Conservation (phyloP, 2,113 vertebrate species). For the Passer domesticus region DNA sequence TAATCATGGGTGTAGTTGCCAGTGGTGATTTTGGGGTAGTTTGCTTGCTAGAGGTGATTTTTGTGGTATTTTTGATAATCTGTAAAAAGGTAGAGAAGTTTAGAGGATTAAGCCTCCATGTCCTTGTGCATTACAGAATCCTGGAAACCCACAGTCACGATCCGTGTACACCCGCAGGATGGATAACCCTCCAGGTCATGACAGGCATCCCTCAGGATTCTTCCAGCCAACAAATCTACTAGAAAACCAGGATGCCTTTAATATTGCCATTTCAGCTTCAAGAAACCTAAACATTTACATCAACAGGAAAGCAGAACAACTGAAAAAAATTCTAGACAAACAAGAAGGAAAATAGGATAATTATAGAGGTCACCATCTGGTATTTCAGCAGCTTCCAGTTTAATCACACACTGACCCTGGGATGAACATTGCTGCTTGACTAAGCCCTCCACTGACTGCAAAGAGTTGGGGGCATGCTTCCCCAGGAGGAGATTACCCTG, state of each 20-base stretch:
- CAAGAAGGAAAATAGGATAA: conserved; percentile 57
- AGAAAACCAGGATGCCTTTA: background rate
- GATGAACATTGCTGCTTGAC: background rate
- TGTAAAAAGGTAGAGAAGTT: conserved; percentile 2
- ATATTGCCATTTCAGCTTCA: background rate
- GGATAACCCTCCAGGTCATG: background rate
- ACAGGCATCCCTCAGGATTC: background rate
- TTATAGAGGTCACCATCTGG: conserved; percentile 64
- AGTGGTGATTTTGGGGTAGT: background rate
- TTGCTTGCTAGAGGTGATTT: background rate
- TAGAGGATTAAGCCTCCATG: background rate
- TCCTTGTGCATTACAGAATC: background rate
- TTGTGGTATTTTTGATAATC: background rate
- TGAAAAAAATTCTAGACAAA: background rate
- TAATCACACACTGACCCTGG: conserved; percentile 58
- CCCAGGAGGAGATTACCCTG: background rate
- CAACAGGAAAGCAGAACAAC: background rate
- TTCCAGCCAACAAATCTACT: background rate
- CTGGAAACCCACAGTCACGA: background rate
- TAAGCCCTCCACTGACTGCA: conserved; percentile 28
- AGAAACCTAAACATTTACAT: background rate
- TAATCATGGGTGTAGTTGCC: background rate
- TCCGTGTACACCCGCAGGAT: accelerated
- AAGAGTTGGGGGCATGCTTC: background rate
- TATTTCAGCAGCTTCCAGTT: conserved; percentile 50